Percentiles rank a stretch among this genome's conserved stretches.
phyloP scores from a whole-genome alignment of 2,888 invertebrate genomes.

The Trilocha varians region DNA sequence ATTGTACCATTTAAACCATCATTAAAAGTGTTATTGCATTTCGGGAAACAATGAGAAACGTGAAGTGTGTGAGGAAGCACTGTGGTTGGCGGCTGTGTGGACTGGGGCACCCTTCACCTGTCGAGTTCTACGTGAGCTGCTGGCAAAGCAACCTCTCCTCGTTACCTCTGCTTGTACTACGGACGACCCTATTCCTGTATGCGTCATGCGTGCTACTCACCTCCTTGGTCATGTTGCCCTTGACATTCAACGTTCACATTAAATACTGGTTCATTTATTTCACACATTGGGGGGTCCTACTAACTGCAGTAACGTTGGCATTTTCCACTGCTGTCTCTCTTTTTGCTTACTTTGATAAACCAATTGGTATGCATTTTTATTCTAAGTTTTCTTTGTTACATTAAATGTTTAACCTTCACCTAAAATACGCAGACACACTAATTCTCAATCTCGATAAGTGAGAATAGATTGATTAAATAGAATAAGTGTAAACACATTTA shows the following conservation, averaged over 20 bases:
- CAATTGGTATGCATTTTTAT: constrained; percentile 35
- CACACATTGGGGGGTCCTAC: constrained; percentile 56
- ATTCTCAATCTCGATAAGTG: neutral
- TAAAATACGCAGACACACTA: neutral
- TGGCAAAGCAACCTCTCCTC: constrained; percentile 44
- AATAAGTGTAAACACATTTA: neutral
- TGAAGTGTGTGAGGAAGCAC: constrained; percentile 22
- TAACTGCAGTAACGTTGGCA: constrained; percentile 36
- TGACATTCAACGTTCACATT: constrained; percentile 27
- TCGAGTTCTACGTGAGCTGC: constrained; percentile 50
- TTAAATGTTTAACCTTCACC: neutral
- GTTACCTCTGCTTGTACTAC: constrained; percentile 32
- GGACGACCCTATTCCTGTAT: constrained; percentile 39
- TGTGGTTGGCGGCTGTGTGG: constrained; percentile 37
- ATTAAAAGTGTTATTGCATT: too few relatives aligned
- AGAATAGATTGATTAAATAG: neutral
- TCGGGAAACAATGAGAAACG: constrained; percentile 28
- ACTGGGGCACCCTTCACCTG: constrained; percentile 37
- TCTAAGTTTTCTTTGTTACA: neutral
- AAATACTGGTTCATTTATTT: constrained; percentile 62
- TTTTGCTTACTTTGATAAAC: constrained; percentile 34
- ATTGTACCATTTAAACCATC: neutral
- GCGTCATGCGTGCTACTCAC: constrained; percentile 34
- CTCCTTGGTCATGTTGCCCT: constrained; percentile 25
- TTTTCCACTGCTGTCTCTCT: constrained; percentile 42